A percentile compares a stretch with the other conserved stretches of the same genome.
Conservation (phyloP, 2,113 vertebrate genomes). For the Cathartes aura region DNA sequence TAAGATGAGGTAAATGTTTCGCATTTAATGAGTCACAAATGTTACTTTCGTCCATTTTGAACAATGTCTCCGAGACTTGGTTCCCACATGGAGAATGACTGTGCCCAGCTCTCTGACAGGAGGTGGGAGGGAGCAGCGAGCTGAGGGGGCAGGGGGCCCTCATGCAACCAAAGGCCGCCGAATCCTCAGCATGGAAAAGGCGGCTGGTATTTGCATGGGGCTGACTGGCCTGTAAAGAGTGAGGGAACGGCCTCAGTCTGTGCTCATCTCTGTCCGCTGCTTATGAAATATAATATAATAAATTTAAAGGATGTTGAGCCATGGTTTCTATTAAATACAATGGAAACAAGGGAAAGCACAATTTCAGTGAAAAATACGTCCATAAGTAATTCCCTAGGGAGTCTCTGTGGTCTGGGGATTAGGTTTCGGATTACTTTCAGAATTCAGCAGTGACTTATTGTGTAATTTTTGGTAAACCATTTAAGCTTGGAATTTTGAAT, state of each 20-base stretch:
- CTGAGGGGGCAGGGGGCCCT: background rate
- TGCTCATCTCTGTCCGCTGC: rapidly evolving
- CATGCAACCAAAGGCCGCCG: rapidly evolving
- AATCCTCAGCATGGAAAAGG: background rate
- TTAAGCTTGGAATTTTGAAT: conserved; percentile 10
- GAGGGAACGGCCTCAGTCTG: background rate
- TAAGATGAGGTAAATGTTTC: background rate
- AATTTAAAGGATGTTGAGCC: background rate
- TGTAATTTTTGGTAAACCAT: conserved; percentile 32
- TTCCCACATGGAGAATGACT: background rate
- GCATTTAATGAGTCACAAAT: background rate
- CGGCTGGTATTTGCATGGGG: rapidly evolving
- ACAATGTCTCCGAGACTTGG: background rate
- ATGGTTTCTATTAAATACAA: background rate
- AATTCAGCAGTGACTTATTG: conserved; percentile 15
- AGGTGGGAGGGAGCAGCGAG: background rate
- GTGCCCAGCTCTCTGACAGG: rapidly evolving
- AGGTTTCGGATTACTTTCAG: conserved; percentile 29
- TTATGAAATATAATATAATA: background rate
- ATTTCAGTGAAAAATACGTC: background rate
- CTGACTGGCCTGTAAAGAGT: background rate
- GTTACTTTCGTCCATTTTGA: background rate
- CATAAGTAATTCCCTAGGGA: background rate
- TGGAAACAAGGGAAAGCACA: background rate
- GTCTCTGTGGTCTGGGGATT: background rate